Evolutionary conservation across 2,797 vertebrate species (phyloP), one percentile per base, ranked within the genome.

Genomic region (Malurus splendens): DNA sequence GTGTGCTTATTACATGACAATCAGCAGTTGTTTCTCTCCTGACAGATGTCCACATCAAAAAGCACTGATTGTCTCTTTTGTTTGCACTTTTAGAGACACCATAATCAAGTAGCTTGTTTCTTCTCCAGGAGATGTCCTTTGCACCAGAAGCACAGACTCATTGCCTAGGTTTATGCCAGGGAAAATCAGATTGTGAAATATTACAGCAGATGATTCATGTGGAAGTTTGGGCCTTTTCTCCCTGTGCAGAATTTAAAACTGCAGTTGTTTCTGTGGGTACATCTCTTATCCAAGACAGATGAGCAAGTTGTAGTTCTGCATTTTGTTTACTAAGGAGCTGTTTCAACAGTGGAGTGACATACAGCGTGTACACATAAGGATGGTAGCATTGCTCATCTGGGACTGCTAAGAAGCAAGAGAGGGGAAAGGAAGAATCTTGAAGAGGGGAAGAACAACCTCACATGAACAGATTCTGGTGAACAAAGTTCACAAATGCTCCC

Each of bases 21-120:
- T 92, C 87, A 93, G 82, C 85, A 77, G 85, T 94, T 81, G 82
- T 86, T 90, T 83, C 82, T 94, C 64, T 84, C 48, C 86, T 92
- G 90, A 87, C 90, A 89, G 89, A 78, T 93, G 62, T 68, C 92
- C 79, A 68, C 89, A 81, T 85, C 65, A 75, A 78, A 89, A 94
- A 89, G 82, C 81, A 67, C 74, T 76, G 74, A 73, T 90, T 68
- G 83, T 81, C 80, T 78, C 87, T 66, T 71, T 78, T 81, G 76
- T 83, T 81, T 81, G 80, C 71, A 72, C 5, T 83, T 82, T 70
- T 48, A 78, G 80, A 86, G 70, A 62, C 80, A 42, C 56, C 50
- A 24, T 60, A 92, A 86, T 86, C 45, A 76, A 90, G 66, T 52
- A 89, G 48, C n/a, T 92, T 75, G 72, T 59, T 55, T 62, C 54